Percentiles rank a stretch among this genome's conserved stretches.
Conservation (phyloP, 2,888 invertebrate genomes). For the Caenorhabditis wallacei region DNA sequence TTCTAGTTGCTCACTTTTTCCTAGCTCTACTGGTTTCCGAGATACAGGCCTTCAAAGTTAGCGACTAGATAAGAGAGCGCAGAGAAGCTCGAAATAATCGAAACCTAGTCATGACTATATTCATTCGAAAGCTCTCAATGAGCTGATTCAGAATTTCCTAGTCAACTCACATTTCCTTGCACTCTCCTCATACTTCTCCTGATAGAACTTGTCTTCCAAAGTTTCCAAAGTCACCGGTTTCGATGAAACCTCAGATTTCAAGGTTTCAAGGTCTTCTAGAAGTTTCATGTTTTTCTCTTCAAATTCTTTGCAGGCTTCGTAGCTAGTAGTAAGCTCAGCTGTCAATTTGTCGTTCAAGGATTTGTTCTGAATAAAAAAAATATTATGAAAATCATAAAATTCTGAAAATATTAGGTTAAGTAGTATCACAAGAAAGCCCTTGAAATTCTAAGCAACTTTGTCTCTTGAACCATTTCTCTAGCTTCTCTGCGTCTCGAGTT, state of each 20-base stretch:
- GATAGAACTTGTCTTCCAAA: slow-evolving; percentile 44
- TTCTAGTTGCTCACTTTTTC: no score
- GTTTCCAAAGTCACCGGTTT: slow-evolving; percentile 40
- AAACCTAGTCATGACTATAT: slow-evolving; percentile 24
- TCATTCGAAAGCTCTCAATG: slow-evolving; percentile 8
- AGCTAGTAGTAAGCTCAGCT: slow-evolving; percentile 25
- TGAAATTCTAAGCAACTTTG: no score
- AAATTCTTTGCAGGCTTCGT: slow-evolving; percentile 14
- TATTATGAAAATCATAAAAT: no score
- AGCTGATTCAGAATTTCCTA: background rate
- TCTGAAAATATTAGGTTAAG: no score
- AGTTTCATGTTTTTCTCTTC: slow-evolving; percentile 26
- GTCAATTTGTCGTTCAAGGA: slow-evolving; percentile 10
- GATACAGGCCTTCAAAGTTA: no score
- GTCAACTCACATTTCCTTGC: slow-evolving; percentile 35
- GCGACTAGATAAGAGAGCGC: no score
- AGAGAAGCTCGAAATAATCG: background rate
- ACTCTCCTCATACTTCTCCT: slow-evolving; percentile 47
- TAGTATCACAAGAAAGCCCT: no score
- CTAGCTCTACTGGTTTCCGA: no score
- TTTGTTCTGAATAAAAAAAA: background rate
- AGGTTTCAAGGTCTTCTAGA: slow-evolving; percentile 12
- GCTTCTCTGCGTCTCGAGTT: no score
- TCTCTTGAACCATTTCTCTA: no score
- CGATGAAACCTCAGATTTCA: slow-evolving; percentile 33